phyloP scores from a whole-genome alignment of 2,113 vertebrate genomes.

The Cephalopterus ornatus region DNA sequence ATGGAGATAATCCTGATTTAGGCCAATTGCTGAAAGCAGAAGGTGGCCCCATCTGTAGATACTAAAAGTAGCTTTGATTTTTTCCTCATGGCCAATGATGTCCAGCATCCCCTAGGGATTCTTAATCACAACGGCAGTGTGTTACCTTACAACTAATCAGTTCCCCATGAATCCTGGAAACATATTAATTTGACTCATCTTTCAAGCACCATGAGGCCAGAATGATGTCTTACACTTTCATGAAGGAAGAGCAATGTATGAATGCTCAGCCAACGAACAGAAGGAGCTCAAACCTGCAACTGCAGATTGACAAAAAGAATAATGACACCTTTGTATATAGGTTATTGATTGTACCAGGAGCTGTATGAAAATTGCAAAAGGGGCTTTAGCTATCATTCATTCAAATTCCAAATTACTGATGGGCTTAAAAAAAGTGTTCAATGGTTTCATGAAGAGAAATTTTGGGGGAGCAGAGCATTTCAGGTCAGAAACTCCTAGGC shows the following conservation, averaged over 20 bases:
- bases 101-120: conserved; percentile 60
- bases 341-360: neutral
- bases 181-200: conserved; percentile 63
- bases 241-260: neutral
- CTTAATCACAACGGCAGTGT: conserved; percentile 60
- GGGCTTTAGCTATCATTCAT: neutral
- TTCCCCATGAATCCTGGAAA: conserved; percentile 58
- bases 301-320: neutral
- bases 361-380: neutral
- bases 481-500: neutral
- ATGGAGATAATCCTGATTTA: conserved; percentile 63
- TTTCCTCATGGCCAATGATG: conserved; percentile 65
- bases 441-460: neutral
- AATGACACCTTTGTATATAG: neutral
- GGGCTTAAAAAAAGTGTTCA: neutral
- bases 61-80: conserved; percentile 69
- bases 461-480: neutral
- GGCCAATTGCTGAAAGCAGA: conserved; percentile 64
- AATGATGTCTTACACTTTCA: neutral
- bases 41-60: conserved; percentile 66
- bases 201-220: conserved; percentile 42
- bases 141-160: conserved; percentile 62
- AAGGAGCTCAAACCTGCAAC: neutral
- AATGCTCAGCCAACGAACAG: neutral
- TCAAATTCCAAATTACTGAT: neutral